Evolutionary conservation across 2,888 invertebrate species (phyloP).

Genomic region (Cryptops parisi): DNA sequence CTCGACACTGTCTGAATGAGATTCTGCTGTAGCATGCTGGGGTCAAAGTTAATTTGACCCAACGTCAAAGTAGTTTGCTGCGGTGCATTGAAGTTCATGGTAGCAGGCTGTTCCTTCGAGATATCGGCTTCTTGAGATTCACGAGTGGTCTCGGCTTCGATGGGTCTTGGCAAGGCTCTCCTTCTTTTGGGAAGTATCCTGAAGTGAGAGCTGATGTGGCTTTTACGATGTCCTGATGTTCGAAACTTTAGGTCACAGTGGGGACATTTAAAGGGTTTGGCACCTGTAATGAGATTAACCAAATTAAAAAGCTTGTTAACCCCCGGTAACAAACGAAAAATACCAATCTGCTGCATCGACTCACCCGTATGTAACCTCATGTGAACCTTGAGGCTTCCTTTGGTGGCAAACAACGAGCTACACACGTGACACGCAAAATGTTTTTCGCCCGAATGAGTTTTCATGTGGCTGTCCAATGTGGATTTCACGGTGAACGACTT

Average conservation of each 20-base stretch:
- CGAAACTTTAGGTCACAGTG: conserved; percentile 55
- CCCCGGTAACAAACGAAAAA: too few species aligned
- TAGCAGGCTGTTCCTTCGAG: not conserved
- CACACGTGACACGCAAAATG: conserved; percentile 32
- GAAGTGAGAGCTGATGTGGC: conserved; percentile 42
- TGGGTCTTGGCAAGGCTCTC: not conserved
- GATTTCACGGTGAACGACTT: conserved; percentile 47
- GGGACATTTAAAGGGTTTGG: conserved; percentile 72
- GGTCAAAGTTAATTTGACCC: conserved; percentile 6
- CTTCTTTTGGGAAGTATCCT: conserved; percentile 23
- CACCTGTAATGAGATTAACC: conserved; percentile 36
- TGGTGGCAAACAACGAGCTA: conserved; percentile 31
- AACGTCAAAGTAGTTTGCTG: not conserved
- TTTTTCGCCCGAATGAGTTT: conserved; percentile 29
- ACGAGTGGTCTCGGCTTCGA: not conserved
- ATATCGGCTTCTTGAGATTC: not conserved
- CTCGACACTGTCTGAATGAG: conserved; percentile 1
- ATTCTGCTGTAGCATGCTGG: conserved; percentile 11
- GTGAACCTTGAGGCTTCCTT: conserved; percentile 33
- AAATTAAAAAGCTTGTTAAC: too few species aligned
- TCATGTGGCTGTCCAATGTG: conserved; percentile 39
- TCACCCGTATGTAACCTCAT: conserved; percentile 33
- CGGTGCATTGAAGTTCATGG: not conserved
- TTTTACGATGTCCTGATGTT: conserved; percentile 49
- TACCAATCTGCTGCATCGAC: too few species aligned